phyloP scores from a whole-genome alignment of 30 jellyfish, hydroid and myxozoan genomes.

The Aurelia coerulea region DNA sequence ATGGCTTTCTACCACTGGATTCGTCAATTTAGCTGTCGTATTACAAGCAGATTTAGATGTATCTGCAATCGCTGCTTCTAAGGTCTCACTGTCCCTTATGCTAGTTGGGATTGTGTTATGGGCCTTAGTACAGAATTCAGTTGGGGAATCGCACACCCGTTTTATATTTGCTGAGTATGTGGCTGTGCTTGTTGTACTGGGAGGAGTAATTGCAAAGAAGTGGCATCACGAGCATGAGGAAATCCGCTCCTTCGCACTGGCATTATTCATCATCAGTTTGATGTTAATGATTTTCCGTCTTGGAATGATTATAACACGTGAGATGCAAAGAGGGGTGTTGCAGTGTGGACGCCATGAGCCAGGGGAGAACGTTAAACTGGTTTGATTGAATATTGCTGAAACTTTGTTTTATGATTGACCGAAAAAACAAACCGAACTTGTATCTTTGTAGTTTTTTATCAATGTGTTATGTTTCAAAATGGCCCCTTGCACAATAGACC shows the following conservation, averaged over 20 bases:
- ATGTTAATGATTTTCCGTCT: slow-evolving; percentile 34
- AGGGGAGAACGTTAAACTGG: slow-evolving; percentile 39
- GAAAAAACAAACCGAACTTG: too few relatives aligned
- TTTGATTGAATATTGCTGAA: not conserved
- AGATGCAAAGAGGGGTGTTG: slow-evolving; percentile 31
- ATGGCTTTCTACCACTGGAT: slow-evolving; percentile 47
- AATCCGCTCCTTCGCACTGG: slow-evolving; percentile 41
- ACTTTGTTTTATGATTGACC: too few relatives aligned
- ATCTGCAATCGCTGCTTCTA: slow-evolving; percentile 21
- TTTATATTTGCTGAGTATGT: slow-evolving; percentile 48
- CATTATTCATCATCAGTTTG: slow-evolving; percentile 26
- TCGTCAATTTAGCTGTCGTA: slow-evolving; percentile 30
- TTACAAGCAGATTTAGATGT: slow-evolving; percentile 37
- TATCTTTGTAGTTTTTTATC: too few relatives aligned
- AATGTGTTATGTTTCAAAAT: too few relatives aligned
- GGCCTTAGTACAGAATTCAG: slow-evolving; percentile 29
- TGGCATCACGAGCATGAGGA: slow-evolving; percentile 48
- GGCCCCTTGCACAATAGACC: too few relatives aligned
- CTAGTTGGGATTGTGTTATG: slow-evolving; percentile 17
- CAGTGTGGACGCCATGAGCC: not conserved
- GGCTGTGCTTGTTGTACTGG: slow-evolving; percentile 23
- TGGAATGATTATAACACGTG: slow-evolving; percentile 31
- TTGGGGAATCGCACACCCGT: slow-evolving; percentile 35
- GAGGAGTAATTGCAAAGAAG: slow-evolving; percentile 32
- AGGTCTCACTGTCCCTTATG: slow-evolving; percentile 28